Base-by-base conservation (phyloP, 2,797 vertebrate genomes). In the Amblyopsis hoosieri region DNA sequence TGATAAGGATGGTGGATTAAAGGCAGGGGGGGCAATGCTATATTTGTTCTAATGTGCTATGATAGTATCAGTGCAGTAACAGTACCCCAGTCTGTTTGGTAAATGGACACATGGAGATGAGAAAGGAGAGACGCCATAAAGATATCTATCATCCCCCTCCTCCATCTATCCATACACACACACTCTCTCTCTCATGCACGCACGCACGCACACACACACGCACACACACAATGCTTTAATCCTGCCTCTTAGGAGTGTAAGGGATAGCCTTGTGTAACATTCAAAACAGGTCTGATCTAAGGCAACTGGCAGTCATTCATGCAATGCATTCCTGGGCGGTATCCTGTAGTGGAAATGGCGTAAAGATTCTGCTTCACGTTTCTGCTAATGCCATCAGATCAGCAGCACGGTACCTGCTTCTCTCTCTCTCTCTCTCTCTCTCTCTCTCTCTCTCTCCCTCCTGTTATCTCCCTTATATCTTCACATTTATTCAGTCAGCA, bases 241-340 rank as follows among this genome's bases (percentile, higher is more conserved):
- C 90, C 86, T 79, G 74, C 84, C 86, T 89, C 83, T 88, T 72
- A 86, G 81, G 83, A 82, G 75, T 80, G 90, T 88, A 90, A 91
- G 69, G 1, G 87, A 91, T 91, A 92, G 78, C 83, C 81, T 84
- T 89, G 88, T 88, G 84, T 85, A 88, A 73, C 84, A 81, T 83
- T 89, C 80, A 89, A 89, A 86, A 83, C 82, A 75, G 79, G 80
- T 75, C 79, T 74, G 81, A 87, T 90, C 86, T 79, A 85, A 89
- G 83, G 78, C 77, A 85, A 90, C 72, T 76, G 85, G 80, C 79
- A 88, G 78, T 80, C 80, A 75, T 88, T 88, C 86, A 85, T 59
- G 80, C 70, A 23, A 69, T 17, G 12, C 82, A 88, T 89, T 91
- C 85, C 81, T 75, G 64, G 75, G 71, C 69, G 78, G 85, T 74